A percentile compares a stretch with the other conserved stretches of the same genome.
phyloP scores from a whole-genome alignment of 2,888 invertebrate genomes.

The Fragum fragum region DNA sequence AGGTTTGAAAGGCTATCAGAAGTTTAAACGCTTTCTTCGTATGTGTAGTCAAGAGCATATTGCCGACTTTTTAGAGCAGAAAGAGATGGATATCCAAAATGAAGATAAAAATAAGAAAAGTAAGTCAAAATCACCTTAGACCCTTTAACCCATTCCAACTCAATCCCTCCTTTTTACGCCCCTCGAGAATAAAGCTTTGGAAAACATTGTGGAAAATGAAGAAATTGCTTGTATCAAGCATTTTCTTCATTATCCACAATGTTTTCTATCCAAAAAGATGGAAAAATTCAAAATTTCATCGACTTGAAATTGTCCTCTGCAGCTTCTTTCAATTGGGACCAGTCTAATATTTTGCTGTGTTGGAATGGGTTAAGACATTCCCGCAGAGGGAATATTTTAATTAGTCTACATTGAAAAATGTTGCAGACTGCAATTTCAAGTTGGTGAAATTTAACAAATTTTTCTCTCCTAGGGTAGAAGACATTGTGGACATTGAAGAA shows the following conservation, averaged over 20 bases:
- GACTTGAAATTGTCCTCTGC: too few relatives aligned
- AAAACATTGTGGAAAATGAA: not conserved
- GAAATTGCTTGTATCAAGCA: conserved; percentile 5
- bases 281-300: too few relatives aligned
- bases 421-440: too few relatives aligned
- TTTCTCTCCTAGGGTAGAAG: too few relatives aligned
- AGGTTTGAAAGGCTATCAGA: conserved; percentile 2
- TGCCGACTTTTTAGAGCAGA: conserved; percentile 2
- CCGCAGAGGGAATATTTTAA: too few relatives aligned
- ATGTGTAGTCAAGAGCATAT: not conserved
- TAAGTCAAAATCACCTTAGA: not conserved
- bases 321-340: too few relatives aligned
- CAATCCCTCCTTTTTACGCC: not conserved
- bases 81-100: not conserved
- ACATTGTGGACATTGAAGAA: not conserved
- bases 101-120: not conserved
- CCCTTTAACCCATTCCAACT: not conserved
- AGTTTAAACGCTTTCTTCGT: not conserved
- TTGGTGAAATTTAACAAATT: too few relatives aligned
- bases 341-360: too few relatives aligned
- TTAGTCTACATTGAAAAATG: too few relatives aligned
- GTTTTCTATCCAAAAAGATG: too few relatives aligned
- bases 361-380: too few relatives aligned
- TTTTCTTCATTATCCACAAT: not conserved
- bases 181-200: not conserved